Evolutionary conservation across 1,140 invertebrate genomes (phyloP), one percentile per base, ranked within the genome.

Genomic region (Hyphantria cunea): DNA sequence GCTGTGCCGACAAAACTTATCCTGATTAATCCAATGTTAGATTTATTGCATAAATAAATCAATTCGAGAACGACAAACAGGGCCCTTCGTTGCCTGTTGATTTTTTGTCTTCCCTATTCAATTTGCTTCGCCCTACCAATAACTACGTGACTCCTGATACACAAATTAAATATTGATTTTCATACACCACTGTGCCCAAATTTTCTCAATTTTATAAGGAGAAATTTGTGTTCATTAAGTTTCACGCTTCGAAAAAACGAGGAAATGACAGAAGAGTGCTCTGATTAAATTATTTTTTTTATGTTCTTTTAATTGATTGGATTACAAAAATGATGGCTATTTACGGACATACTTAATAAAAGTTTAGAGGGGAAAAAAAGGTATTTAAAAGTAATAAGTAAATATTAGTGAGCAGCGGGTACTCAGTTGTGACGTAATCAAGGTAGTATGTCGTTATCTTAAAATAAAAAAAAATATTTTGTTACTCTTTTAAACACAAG

Each of bases 31-130:
- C 80, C 77, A 44, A 72, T 68, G 70, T 74, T 72, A 76, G 76
- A 84, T 84, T 86, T 82, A 86, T 82, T 64, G 74, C 61, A 64
- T 62, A 70, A 72, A 84, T 86, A 82, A 86, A 84, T 86, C 82
- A 84, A 76, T 79, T 31, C 42, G 66, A 52, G 62, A 48, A 66
- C 68, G 71, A 77, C 68, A 80, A 80, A 80, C 75, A 77, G 58
- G 60, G 49, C 50, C 33, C 64, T 54, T 59, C 41, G 39, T 12
- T 64, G 34, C 37, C 66, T 42, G 52, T 52, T 64, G 49, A 50
- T 53, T 49, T 66, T 71, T 71, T 67, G 58, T 68, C 60, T 70
- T 67, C 48, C 60, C 59, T 52, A 44, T 49, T 34, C 31, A 52
- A 64, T 68, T 67, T 67, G 66, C n/a, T 55, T 42, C 41, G 59